Evolutionary conservation across 2,797 vertebrate genomes (phyloP).

Genomic region (Mastacembelus armatus): DNA sequence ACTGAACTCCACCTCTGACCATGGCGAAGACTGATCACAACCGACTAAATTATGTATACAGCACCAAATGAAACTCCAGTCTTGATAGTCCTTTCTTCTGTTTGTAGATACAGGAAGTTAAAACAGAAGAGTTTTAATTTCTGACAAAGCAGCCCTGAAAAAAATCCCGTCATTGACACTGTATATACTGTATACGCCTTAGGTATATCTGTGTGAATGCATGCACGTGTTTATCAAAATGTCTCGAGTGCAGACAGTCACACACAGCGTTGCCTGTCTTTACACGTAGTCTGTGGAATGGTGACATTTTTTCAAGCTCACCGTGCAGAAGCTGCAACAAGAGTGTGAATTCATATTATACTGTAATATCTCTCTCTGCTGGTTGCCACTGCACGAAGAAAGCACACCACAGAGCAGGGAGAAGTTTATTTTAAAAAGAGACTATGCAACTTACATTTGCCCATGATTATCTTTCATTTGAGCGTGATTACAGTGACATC

Average conservation of each 20-base stretch:
- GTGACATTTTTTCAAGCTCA: background rate
- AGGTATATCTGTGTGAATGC: no score
- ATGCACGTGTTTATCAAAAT: background rate
- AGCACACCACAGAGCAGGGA: no score
- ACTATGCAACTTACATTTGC: constrained; percentile 5
- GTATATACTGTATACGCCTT: no score
- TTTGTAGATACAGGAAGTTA: no score
- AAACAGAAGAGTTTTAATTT: no score
- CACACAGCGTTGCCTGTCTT: background rate
- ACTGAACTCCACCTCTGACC: no score
- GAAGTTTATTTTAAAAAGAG: background rate
- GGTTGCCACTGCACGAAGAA: background rate
- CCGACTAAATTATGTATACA: no score
- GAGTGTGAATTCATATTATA: background rate
- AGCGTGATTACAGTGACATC: constrained; percentile 2
- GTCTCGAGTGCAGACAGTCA: background rate
- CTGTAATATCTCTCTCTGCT: background rate
- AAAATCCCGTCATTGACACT: no score
- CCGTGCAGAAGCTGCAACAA: background rate
- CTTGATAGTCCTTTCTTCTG: no score
- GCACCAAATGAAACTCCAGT: no score
- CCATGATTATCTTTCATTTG: constrained; percentile 20
- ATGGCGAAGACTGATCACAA: no score
- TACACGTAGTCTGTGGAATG: background rate
- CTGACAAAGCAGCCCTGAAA: no score